Conservation (phyloP, 2,888 invertebrate species). For the Oxystoma pomonae region DNA sequence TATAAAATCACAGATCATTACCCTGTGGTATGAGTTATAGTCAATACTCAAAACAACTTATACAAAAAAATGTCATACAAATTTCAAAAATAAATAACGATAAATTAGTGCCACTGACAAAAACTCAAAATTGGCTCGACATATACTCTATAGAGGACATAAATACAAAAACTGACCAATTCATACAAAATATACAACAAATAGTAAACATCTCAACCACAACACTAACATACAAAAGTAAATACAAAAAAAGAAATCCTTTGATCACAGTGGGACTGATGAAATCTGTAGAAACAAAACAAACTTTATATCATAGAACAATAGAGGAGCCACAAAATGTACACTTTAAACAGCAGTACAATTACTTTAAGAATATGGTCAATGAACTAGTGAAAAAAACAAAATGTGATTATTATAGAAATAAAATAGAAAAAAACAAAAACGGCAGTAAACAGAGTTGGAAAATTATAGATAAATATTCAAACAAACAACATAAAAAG, state of each 20-base stretch:
- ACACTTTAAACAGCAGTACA: neutral
- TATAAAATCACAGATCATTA: neutral
- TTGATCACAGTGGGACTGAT: too few species aligned
- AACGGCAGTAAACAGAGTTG: neutral
- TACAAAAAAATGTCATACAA: neutral
- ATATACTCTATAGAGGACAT: neutral
- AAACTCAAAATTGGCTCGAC: neutral
- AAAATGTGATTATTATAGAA: neutral
- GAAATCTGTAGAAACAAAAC: neutral
- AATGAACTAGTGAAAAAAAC: neutral
- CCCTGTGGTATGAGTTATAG: neutral
- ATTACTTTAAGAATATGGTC: neutral
- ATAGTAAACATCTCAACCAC: neutral
- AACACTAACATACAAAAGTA: neutral
- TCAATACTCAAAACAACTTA: too few species aligned
- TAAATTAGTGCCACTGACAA: neutral
- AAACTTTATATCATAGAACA: neutral
- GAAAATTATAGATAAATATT: neutral
- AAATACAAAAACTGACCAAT: too few species aligned
- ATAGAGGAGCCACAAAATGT: neutral
- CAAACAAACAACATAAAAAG: neutral
- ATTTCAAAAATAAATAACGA: neutral
- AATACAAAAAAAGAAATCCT: neutral
- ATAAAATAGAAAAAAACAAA: neutral
- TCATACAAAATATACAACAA: neutral